Base-by-base conservation (phyloP, 2,797 vertebrate genomes). In the Trematomus bernacchii region DNA sequence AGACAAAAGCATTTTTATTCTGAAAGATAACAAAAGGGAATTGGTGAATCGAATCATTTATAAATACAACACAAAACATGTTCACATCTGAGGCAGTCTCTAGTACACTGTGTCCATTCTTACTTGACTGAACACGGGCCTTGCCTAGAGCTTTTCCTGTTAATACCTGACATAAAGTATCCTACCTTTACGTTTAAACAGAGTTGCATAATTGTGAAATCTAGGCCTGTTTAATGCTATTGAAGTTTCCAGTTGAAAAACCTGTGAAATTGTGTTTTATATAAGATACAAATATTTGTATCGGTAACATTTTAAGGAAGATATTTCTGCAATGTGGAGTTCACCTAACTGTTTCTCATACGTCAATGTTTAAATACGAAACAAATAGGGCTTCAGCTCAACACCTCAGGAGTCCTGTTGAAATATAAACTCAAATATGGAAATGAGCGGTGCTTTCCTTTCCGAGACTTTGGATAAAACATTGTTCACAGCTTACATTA, bases 1-100 rank as follows among this genome's bases (percentile, higher is more conserved):
- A 7, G 21, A 48, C 3, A 21, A 30, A 51, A 46, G 48, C 27
- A 19, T 77, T 16, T 54, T 10, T 37, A 43, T 40, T 75, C 18
- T 62, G 30, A 76, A n/a, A 46, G 37, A 46, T 13, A 21, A 66
- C 6, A 54, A 73, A 71, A 54, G 44, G 44, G 61, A 82, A 76
- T 47, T 85, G 60, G 67, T 37, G 79, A 57, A 71, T 76, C 66
- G 43, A 43, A 21, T 51, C 16, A 64, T 57, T 57, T 42, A 59
- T 57, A 21, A 42, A 37, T 23, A 52, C 11, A 51, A 66, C 14
- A 58, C 23, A 46, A 21, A 42, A 37, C 16, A 37, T 47, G 16
- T 72, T 82, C 23, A n/a, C 2, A 37, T 57, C n/a, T 48, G 9
- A 52, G 27, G 46, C 23, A 23, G 4, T 57, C 16, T 44, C 2